These are phyloP conservation scores for Myiothlypis chrysogaster DNA, from an alignment of 2,797 vertebrate species.

Conservation along the genomic window DNA sequence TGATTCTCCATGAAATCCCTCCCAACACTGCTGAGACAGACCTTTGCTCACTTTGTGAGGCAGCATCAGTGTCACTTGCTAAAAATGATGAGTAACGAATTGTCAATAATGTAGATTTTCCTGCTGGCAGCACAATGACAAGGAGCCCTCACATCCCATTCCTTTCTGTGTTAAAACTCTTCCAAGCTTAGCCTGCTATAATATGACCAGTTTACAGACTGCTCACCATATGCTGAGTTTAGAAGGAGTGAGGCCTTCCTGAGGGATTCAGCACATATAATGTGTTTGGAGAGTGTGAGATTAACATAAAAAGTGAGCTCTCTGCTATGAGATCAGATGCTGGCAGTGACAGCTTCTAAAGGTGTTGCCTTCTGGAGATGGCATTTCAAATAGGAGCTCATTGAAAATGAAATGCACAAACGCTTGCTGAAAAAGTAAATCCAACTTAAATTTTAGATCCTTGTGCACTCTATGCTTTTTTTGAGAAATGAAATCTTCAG, in stretches of 20 bases:
- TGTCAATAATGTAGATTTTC: neutral
- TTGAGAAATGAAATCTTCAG: neutral
- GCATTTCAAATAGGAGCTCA: neutral
- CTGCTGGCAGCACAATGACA: no score
- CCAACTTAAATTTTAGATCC: neutral
- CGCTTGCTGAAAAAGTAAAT: neutral
- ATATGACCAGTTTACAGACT: neutral
- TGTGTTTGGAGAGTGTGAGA: neutral
- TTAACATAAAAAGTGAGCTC: neutral
- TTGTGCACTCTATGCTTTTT: neutral
- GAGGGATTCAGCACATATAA: neutral
- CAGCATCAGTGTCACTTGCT: neutral
- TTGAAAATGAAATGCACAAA: neutral
- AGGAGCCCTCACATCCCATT: neutral
- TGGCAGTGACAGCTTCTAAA: neutral
- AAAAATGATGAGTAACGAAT: neutral
- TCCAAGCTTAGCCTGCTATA: neutral
- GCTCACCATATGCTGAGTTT: neutral
- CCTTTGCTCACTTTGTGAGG: neutral
- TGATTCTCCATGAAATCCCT: neutral
- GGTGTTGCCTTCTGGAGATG: neutral
- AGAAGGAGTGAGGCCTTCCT: neutral
- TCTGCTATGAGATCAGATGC: neutral
- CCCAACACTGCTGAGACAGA: neutral
- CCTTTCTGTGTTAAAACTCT: neutral